Conservation (phyloP, 2,888 invertebrate species). For the Andrena bucephala region DNA sequence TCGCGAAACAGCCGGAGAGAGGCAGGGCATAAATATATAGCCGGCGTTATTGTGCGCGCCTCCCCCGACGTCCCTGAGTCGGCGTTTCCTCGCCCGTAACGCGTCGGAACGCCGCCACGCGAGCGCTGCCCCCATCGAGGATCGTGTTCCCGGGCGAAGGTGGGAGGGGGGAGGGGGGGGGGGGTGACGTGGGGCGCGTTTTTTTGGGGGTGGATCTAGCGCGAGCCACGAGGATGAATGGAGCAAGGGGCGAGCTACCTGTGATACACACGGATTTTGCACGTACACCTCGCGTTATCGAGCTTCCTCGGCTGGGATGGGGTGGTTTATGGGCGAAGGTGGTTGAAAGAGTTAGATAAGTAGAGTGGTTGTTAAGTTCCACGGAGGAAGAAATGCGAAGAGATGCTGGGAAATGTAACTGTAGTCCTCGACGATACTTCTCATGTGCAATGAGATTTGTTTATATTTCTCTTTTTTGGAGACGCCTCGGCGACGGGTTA, state of each 20-base stretch:
- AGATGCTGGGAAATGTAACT: not conserved
- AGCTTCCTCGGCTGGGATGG: slow-evolving; percentile 18
- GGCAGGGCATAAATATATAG: slow-evolving; percentile 52
- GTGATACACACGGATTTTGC: slow-evolving; percentile 33
- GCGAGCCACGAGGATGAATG: slow-evolving; percentile 18
- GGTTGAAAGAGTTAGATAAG: not conserved
- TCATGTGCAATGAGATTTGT: not conserved
- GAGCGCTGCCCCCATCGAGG: slow-evolving; percentile 8
- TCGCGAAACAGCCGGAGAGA: slow-evolving; percentile 35
- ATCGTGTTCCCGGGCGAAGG: not conserved
- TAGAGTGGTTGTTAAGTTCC: not conserved
- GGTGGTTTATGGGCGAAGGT: slow-evolving; percentile 10
- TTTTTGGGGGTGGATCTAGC: slow-evolving; percentile 15
- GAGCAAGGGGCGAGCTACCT: slow-evolving; percentile 11
- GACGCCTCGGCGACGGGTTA: not conserved
- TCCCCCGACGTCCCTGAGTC: slow-evolving; percentile 36
- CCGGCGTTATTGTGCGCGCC: slow-evolving; percentile 39
- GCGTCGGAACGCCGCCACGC: not conserved
- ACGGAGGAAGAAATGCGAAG: not conserved
- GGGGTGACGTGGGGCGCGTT: not conserved
- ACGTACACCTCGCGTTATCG: slow-evolving; percentile 31
- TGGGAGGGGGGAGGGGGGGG: no score
- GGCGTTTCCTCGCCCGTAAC: slow-evolving; percentile 41
- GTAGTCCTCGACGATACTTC: not conserved
- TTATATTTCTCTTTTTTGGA: not conserved